Conservation (phyloP, 2,888 invertebrate species). For the Seladonia tumulorum region DNA sequence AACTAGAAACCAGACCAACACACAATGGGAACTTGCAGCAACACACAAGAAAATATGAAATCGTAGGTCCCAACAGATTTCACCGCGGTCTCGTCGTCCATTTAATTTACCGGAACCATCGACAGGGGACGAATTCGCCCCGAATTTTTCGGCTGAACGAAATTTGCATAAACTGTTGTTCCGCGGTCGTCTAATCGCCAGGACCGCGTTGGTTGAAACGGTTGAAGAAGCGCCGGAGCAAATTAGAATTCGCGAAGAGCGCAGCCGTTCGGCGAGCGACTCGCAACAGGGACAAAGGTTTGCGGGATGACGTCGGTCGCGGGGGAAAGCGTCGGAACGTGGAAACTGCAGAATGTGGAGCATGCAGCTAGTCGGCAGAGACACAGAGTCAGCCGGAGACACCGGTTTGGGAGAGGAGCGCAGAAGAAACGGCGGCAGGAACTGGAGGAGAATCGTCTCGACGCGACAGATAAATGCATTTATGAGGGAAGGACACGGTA, state of each 20-base stretch:
- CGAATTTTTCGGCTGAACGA: background rate
- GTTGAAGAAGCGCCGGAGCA: background rate
- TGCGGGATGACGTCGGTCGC: slow-evolving; percentile 24
- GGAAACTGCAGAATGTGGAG: slow-evolving; percentile 24
- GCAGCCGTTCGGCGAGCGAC: slow-evolving; percentile 24
- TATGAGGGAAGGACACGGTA: slow-evolving; percentile 42
- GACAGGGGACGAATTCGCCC: background rate
- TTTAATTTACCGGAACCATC: background rate
- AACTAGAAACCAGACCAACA: too few species aligned
- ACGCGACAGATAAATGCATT: slow-evolving; percentile 54
- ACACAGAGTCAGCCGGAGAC: background rate
- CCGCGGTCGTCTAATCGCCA: background rate
- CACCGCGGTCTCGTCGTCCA: background rate
- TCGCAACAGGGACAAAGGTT: slow-evolving; percentile 23
- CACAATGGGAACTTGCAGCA: too few species aligned
- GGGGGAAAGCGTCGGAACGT: slow-evolving; percentile 16
- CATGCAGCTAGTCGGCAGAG: background rate
- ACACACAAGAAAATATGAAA: too few species aligned
- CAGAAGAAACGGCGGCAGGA: slow-evolving; percentile 23
- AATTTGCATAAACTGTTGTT: background rate
- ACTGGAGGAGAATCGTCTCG: slow-evolving; percentile 40
- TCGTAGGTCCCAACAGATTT: background rate
- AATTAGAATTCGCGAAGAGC: background rate
- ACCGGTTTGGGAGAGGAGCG: background rate
- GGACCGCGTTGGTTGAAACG: background rate